Base-by-base conservation (phyloP, 2,113 vertebrate species). In the Upupa epops region DNA sequence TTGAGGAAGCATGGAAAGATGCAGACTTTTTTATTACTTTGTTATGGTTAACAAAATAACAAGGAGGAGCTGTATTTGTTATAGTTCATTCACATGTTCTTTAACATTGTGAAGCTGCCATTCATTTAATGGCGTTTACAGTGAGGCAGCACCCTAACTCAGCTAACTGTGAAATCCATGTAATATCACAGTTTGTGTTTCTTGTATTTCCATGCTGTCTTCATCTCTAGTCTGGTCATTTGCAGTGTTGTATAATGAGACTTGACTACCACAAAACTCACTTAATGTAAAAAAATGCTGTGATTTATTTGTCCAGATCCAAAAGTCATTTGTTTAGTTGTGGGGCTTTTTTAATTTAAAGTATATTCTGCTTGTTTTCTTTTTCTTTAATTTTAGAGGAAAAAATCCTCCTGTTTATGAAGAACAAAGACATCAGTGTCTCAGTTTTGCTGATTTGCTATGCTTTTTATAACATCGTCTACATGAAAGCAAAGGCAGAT, bases 381-480 rank as follows among this genome's bases (percentile, higher is more conserved):
- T 37, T 51, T 29, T 5, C 6, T 17, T 49, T 42, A 4, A n/a
- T 36, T 87, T 81, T 48, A 52, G 32, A 51, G n/a, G n/a, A 17
- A 75, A 82, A 92, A 42, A 25, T 69, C 15, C 78, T 49, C 17
- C 46, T 81, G 16, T 4, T 6, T 54, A 36, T 2, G 3, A 90
- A 73, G 63, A 87, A 25, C 36, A 34, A 70, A 84, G 34, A 58
- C 5, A 14, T 68, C 13, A 86, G 51, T 2, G 0, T 74, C 63
- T 88, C 88, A 60, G 4, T 85, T 96, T 90, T 92, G 26, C 64
- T 90, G 82, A 91, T 92, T 92, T 80, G 81, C 86, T 92, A 84
- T 45, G 72, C 68, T 79, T 95, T 83, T 89, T 91, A 58, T 64
- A 83, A 66, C 68, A 91, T 93, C 92, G 61, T 20, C 17, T 90